phyloP scores from a whole-genome alignment of 1,140 invertebrate species.

The Drosophila ohnishii region DNA sequence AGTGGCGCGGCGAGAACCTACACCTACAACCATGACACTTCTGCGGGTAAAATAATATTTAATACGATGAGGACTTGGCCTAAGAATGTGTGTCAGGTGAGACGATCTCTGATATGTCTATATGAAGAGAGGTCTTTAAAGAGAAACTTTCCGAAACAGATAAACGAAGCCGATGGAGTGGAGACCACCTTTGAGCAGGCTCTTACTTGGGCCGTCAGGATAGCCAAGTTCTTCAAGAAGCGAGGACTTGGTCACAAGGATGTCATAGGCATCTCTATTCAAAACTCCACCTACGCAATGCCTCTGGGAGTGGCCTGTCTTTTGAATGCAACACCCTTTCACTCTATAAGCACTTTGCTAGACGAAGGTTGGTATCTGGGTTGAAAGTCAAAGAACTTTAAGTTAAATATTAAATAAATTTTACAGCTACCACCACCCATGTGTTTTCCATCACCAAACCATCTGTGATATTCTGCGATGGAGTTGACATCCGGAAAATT shows the following conservation, averaged over 20 bases:
- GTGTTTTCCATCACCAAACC: conserved; percentile 68
- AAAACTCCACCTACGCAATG: conserved; percentile 67
- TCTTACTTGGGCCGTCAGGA: conserved; percentile 62
- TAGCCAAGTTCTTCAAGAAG: conserved; percentile 65
- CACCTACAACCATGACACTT: conserved; percentile 56
- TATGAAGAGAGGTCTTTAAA: not conserved
- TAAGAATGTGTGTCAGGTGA: conserved; percentile 63
- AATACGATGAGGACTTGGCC: conserved; percentile 66
- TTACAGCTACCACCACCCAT: conserved; percentile 38
- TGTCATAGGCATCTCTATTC: conserved; percentile 69
- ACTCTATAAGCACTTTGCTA: conserved; percentile 56
- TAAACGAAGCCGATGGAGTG: conserved; percentile 60
- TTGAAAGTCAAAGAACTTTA: not conserved
- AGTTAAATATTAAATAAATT: too few relatives aligned
- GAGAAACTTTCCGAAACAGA: conserved; percentile 14
- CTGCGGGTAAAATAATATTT: conserved; percentile 60
- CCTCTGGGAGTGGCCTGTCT: conserved; percentile 66
- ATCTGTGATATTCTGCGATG: conserved; percentile 71
- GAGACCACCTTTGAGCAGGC: conserved; percentile 53
- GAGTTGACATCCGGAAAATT: conserved; percentile 59
- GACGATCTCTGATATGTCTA: not conserved
- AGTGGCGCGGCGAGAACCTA: conserved; percentile 51
- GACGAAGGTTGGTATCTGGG: conserved; percentile 52
- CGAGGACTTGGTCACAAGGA: conserved; percentile 64
- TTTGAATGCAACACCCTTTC: conserved; percentile 70